Evolutionary conservation across 2,888 invertebrate species (phyloP).

Genomic region (Nephrotoma appendiculata): DNA sequence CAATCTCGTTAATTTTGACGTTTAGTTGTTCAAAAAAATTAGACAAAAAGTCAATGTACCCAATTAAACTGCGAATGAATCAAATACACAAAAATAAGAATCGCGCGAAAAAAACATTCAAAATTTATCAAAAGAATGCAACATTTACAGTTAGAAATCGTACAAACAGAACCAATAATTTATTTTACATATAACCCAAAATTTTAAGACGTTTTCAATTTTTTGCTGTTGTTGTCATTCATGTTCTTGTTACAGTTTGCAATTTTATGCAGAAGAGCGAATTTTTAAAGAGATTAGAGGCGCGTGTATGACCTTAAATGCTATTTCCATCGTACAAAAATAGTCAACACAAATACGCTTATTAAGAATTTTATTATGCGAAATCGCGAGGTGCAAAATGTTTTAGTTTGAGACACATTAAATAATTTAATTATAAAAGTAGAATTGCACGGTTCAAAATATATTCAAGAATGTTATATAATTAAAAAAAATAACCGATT

Average conservation of each 20-base stretch:
- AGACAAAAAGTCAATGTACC: not conserved
- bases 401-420: too few species aligned
- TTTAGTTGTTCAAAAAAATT: not conserved
- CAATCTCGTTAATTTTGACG: not conserved
- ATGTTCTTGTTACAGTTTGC: not conserved
- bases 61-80: not conserved
- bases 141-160: not conserved
- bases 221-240: not conserved
- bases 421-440: too few species aligned
- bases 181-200: not conserved
- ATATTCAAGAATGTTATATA: too few species aligned
- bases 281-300: too few species aligned
- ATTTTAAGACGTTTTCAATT: not conserved
- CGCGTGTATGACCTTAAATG: not conserved
- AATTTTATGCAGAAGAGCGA: not conserved
- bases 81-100: not conserved
- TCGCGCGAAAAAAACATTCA: not conserved
- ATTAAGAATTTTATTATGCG: too few species aligned
- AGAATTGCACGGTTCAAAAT: too few species aligned
- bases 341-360: not conserved
- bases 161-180: not conserved
- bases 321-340: not conserved
- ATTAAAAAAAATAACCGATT: too few species aligned
- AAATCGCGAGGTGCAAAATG: not conserved
- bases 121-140: not conserved